Percentiles rank a stretch among this genome's conserved stretches.
These are phyloP conservation scores for Bimastos eiseni DNA, from an alignment of 2,888 invertebrate species.

Conservation along the genomic window DNA sequence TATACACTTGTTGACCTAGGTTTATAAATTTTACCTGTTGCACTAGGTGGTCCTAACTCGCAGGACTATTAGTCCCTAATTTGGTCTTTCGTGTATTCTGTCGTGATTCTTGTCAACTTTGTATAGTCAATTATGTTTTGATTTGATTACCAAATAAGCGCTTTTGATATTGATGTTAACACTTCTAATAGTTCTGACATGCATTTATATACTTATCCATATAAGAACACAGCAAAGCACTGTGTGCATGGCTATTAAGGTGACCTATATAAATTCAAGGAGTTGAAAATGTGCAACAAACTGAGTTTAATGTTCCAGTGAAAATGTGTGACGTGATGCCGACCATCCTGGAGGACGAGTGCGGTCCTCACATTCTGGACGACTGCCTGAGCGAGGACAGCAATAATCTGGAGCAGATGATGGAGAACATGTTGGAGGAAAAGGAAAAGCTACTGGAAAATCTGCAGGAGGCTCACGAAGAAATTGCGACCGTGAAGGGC, in stretches of 20 bases:
- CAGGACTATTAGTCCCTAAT: no score
- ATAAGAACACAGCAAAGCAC: no score
- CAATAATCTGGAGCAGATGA: slow-evolving; percentile 32
- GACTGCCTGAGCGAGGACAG: slow-evolving; percentile 18
- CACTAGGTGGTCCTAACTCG: no score
- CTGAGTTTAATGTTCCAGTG: neutral
- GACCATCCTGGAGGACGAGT: slow-evolving; percentile 33
- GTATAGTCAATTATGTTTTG: no score
- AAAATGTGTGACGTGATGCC: slow-evolving; percentile 37
- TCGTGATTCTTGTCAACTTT: no score
- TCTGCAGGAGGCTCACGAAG: slow-evolving; percentile 32
- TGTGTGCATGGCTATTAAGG: neutral
- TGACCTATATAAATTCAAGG: neutral
- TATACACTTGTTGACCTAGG: no score
- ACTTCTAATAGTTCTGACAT: no score
- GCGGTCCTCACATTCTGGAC: neutral
- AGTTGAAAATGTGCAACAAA: neutral
- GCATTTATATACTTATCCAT: no score
- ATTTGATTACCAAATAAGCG: no score
- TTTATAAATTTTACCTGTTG: no score
- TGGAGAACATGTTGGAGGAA: slow-evolving; percentile 34
- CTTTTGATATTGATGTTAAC: no score
- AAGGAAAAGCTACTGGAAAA: slow-evolving; percentile 31
- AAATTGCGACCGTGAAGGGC: slow-evolving; percentile 21
- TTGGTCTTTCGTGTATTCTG: no score